These are phyloP conservation scores for Palaemon carinicauda DNA, from an alignment of 1,140 invertebrate species.

Conservation along the genomic window DNA sequence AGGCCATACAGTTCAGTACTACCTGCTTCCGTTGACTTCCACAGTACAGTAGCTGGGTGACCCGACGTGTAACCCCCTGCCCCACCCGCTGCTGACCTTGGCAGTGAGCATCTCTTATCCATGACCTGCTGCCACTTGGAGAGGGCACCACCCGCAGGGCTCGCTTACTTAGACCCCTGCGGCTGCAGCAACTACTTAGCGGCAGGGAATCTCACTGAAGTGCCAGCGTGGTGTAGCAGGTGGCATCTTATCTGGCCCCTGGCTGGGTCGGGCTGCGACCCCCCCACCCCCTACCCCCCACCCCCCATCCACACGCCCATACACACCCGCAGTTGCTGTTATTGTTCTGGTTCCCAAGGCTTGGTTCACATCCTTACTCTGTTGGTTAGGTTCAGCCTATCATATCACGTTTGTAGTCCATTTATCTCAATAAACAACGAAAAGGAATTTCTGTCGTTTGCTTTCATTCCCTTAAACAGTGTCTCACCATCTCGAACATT, in stretches of 20 bases:
- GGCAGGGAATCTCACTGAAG: slow-evolving; percentile 43
- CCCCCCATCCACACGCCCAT: slow-evolving; percentile 54
- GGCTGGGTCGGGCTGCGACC: slow-evolving; percentile 50
- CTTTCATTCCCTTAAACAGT: too few relatives aligned
- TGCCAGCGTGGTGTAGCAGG: slow-evolving; percentile 45
- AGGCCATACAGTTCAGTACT: slow-evolving; percentile 53
- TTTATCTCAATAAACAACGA: slow-evolving; percentile 59
- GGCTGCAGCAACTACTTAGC: slow-evolving; percentile 31
- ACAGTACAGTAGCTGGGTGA: slow-evolving; percentile 49
- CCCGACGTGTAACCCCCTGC: slow-evolving; percentile 45
- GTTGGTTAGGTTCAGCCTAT: slow-evolving; percentile 58
- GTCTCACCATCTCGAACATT: too few relatives aligned
- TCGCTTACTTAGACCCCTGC: too few relatives aligned
- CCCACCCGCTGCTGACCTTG: slow-evolving; percentile 42
- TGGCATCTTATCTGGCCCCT: slow-evolving; percentile 38
- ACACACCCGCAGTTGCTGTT: slow-evolving; percentile 56
- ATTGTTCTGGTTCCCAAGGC: slow-evolving; percentile 55
- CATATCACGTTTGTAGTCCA: slow-evolving; percentile 58
- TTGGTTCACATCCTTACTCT: slow-evolving; percentile 57
- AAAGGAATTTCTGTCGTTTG: slow-evolving; percentile 14
- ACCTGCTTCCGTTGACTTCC: slow-evolving; percentile 55
- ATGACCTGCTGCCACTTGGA: slow-evolving; percentile 38
- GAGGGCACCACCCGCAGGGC: background rate
- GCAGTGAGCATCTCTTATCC: slow-evolving; percentile 47
- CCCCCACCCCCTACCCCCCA: too few relatives aligned